Conservation (phyloP, 2,113 vertebrate species). For the Pseudorectes ferrugineus region DNA sequence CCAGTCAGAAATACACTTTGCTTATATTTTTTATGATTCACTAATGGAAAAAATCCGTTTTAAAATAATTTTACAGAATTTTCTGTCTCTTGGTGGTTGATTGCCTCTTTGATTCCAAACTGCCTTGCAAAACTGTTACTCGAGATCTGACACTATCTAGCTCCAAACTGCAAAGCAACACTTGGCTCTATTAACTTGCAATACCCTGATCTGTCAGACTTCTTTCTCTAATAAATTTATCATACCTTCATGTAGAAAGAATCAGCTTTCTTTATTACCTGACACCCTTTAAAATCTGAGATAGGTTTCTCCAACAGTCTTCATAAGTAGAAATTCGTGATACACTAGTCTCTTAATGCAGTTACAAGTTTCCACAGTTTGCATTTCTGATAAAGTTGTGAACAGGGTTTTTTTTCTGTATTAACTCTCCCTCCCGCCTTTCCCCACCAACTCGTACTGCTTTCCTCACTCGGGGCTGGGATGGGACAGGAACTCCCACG, state of each 20-base stretch:
- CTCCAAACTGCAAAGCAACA: neutral
- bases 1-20: neutral
- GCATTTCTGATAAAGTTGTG: neutral
- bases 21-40: neutral
- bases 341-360: neutral
- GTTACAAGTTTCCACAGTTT: neutral
- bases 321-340: neutral
- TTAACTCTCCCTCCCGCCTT: accelerated
- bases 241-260: neutral
- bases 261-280: neutral
- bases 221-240: neutral
- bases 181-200: neutral
- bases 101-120: neutral
- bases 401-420: neutral
- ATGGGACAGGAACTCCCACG: neutral
- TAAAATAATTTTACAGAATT: neutral
- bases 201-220: neutral
- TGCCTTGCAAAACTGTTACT: neutral
- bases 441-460: neutral
- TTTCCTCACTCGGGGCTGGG: neutral
- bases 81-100: neutral
- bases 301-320: neutral
- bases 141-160: neutral
- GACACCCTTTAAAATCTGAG: neutral
- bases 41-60: neutral